Evolutionary conservation across 2,888 invertebrate species (phyloP).

Genomic region (Drosophila stalkeri): DNA sequence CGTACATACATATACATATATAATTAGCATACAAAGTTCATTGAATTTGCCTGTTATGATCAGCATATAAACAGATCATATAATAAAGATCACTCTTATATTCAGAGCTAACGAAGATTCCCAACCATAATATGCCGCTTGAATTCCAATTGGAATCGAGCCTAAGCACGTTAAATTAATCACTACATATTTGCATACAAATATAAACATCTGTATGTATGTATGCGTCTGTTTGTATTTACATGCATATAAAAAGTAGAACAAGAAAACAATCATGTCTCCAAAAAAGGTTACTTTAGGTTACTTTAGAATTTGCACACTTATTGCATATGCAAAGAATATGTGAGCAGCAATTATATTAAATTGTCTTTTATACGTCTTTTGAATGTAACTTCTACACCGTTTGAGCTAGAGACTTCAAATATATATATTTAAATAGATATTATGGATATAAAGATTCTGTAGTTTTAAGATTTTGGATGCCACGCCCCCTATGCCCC

Average conservation of each 20-base stretch:
- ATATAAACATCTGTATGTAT: neutral
- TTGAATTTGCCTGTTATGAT: constrained; percentile 15
- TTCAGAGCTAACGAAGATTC: neutral
- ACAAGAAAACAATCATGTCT: neutral
- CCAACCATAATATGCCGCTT: neutral
- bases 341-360: neutral
- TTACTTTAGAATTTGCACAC: neutral
- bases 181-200: neutral
- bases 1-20: neutral
- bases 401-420: too few relatives aligned
- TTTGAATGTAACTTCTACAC: too few relatives aligned
- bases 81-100: constrained; percentile 3
- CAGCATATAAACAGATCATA: constrained; percentile 8
- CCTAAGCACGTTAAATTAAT: neutral
- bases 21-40: constrained; percentile 24
- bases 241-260: neutral
- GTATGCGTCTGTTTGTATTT: neutral
- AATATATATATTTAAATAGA: too few relatives aligned
- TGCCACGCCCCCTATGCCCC: too few relatives aligned
- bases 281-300: neutral
- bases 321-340: neutral
- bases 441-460: too few relatives aligned
- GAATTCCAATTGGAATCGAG: constrained; percentile 2
- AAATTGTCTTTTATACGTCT: too few relatives aligned
- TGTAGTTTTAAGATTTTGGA: too few relatives aligned